Conservation (phyloP, 2,113 vertebrate genomes). For the Psophia crepitans region DNA sequence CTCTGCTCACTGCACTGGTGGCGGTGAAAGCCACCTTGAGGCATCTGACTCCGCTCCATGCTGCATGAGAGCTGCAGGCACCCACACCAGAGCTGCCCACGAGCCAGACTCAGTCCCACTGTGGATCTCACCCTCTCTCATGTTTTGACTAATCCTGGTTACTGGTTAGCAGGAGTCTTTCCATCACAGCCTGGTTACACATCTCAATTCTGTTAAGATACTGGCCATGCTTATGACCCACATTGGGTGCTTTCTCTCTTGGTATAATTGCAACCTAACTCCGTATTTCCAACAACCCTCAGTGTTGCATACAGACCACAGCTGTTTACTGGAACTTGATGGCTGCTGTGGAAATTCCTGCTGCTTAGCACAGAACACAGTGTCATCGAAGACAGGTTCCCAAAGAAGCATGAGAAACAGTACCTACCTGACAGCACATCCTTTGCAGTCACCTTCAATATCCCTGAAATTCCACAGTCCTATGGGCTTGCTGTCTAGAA, state of each 20-base stretch:
- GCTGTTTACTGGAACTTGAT: neutral
- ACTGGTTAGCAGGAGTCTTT: neutral
- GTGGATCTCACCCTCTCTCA: neutral
- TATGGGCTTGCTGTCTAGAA: slow-evolving; percentile 91
- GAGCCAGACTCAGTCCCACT: neutral
- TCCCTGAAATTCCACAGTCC: slow-evolving; percentile 98
- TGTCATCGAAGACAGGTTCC: neutral
- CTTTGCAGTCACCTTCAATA: slow-evolving; percentile 92
- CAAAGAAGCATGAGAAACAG: neutral
- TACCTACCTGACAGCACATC: slow-evolving; percentile 89
- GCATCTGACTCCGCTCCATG: neutral
- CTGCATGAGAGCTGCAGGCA: accelerated
- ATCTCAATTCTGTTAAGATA: neutral
- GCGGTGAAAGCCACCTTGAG: neutral
- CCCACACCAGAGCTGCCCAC: neutral
- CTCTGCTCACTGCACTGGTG: neutral
- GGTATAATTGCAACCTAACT: neutral
- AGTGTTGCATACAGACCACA: neutral
- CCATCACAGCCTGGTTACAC: neutral
- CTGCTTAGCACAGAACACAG: neutral
- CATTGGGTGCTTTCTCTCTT: neutral
- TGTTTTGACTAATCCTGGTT: neutral
- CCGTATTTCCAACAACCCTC: neutral
- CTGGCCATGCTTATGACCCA: neutral
- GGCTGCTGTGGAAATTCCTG: neutral